Evolutionary conservation across 2,113 vertebrate genomes (phyloP).

Genomic region (Loxodonta africana): DNA sequence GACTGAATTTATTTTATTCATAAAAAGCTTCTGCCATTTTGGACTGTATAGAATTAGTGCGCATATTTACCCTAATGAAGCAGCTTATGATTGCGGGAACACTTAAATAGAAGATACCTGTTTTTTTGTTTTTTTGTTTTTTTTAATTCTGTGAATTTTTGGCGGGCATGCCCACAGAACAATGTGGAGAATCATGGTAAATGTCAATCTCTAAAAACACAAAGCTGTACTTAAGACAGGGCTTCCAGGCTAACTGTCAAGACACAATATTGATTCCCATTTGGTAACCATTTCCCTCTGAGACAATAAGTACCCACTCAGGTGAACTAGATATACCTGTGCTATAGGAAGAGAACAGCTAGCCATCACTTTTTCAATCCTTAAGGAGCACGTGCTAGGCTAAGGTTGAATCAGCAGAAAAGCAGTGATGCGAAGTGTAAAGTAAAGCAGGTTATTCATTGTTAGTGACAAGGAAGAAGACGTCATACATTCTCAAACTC

Average conservation of each 20-base stretch:
- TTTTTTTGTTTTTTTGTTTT: conserved; percentile 55
- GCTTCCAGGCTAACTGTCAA: neutral
- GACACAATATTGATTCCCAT: conserved; percentile 56
- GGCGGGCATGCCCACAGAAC: conserved; percentile 21
- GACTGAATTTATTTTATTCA: conserved; percentile 72
- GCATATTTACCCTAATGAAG: conserved; percentile 40
- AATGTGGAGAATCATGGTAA: neutral
- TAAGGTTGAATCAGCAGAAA: conserved; percentile 38
- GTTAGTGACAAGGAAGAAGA: conserved; percentile 28
- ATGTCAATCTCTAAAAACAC: conserved; percentile 33
- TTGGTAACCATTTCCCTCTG: conserved; percentile 66
- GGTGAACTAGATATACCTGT: conserved; percentile 45
- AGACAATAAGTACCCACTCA: conserved; percentile 64
- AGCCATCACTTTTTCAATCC: neutral
- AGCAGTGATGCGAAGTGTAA: neutral
- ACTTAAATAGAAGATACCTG: conserved; percentile 67
- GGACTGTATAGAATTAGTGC: conserved; percentile 64
- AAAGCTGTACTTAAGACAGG: neutral
- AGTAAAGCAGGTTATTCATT: neutral
- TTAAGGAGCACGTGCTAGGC: neutral
- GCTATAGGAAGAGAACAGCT: neutral
- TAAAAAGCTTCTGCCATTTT: conserved; percentile 63
- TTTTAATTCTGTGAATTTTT: conserved; percentile 72
- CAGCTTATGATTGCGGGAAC: conserved; percentile 63
- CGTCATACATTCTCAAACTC: neutral